Conservation (phyloP, 37 sponge, comb jelly and placozoan genomes). For the Chondrilla cf. caribensis region DNA sequence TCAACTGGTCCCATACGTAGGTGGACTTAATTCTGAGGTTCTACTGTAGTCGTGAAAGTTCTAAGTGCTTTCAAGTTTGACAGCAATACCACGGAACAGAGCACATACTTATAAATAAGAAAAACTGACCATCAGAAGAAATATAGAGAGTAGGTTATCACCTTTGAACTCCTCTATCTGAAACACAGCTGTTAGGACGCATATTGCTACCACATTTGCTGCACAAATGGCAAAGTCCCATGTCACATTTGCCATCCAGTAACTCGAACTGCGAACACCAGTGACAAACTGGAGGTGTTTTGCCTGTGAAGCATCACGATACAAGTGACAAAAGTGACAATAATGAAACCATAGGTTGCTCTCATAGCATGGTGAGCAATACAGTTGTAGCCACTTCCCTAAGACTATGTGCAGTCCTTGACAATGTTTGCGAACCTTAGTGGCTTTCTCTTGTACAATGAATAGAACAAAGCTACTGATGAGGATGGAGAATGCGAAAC, state of each 20-base stretch:
- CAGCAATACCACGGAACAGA: too few species aligned
- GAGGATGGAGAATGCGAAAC: neutral
- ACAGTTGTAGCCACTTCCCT: too few species aligned
- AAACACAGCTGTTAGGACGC: neutral
- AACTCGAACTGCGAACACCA: neutral
- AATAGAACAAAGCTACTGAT: neutral
- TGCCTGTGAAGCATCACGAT: slow-evolving; percentile 1
- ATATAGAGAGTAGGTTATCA: slow-evolving; percentile 2
- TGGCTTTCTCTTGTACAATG: slow-evolving; percentile 11
- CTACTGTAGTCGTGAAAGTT: too few species aligned
- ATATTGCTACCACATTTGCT: neutral
- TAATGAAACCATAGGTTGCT: too few species aligned
- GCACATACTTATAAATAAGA: too few species aligned
- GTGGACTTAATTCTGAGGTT: too few species aligned
- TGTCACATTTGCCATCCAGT: slow-evolving; percentile 27
- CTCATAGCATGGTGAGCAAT: too few species aligned
- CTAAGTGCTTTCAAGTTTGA: too few species aligned
- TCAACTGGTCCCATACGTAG: too few species aligned
- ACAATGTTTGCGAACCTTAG: slow-evolving; percentile 18
- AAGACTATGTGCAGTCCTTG: too few species aligned
- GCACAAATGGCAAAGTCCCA: neutral
- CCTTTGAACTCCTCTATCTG: slow-evolving; percentile 10
- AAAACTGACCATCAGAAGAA: slow-evolving; percentile 18
- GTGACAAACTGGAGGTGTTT: slow-evolving; percentile 8
- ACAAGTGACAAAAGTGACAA: too few species aligned